Evolutionary conservation across 53 echinoderm and acorn worm genomes (phyloP).

Genomic region (Apostichopus leukothele): DNA sequence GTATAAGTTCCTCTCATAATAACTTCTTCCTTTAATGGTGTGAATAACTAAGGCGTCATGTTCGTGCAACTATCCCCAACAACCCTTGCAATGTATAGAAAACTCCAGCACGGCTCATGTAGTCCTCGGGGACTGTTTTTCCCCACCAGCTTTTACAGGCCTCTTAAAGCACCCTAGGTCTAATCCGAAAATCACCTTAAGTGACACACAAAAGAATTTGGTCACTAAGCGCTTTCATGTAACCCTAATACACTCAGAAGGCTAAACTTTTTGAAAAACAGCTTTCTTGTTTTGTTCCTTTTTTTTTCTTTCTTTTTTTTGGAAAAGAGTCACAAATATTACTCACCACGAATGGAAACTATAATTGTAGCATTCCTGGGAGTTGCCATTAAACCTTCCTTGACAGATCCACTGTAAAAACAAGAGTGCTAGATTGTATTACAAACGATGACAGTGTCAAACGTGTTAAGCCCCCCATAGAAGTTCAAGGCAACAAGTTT

Average conservation of each 20-base stretch:
- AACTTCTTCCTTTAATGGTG: too few relatives aligned
- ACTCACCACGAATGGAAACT: not conserved
- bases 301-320: too few relatives aligned
- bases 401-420: not conserved
- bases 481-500: not conserved
- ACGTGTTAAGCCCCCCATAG: not conserved
- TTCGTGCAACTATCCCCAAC: too few relatives aligned
- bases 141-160: not conserved
- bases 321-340: not conserved
- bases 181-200: not conserved
- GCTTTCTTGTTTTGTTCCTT: too few relatives aligned
- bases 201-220: not conserved
- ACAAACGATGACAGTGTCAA: not conserved
- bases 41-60: too few relatives aligned
- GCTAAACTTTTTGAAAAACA: too few relatives aligned
- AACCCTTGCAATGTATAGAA: too few relatives aligned
- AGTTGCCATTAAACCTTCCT: not conserved
- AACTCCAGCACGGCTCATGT: too few relatives aligned
- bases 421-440: not conserved
- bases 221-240: not conserved
- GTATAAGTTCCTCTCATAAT: too few relatives aligned
- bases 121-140: too few relatives aligned
- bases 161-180: not conserved
- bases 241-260: too few relatives aligned
- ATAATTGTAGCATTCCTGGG: not conserved